These are phyloP conservation scores for Neoarius graeffei DNA, from an alignment of 2,113 vertebrate genomes.

Conservation along the genomic window DNA sequence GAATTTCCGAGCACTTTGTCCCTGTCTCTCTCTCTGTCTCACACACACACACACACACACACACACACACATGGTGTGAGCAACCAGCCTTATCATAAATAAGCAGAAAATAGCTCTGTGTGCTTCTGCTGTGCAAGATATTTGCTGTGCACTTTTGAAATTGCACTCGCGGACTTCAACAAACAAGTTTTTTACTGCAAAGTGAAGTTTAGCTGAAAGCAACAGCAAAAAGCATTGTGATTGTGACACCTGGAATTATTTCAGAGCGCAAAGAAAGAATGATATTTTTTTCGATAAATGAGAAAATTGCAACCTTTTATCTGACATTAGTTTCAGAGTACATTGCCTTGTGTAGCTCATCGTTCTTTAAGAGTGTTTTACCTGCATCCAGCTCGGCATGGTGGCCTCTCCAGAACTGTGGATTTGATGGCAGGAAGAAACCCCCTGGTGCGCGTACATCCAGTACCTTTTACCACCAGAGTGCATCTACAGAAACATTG, in stretches of 20 bases:
- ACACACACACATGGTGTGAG: slow-evolving; percentile 6
- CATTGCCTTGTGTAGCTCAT: not conserved
- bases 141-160: slow-evolving; percentile 36
- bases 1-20: not conserved
- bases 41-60: not conserved
- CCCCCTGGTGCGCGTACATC: slow-evolving; percentile 2
- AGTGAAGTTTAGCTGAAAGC: slow-evolving; percentile 33
- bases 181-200: slow-evolving; percentile 33
- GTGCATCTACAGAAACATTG: slow-evolving; percentile 33
- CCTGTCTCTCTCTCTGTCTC: not conserved
- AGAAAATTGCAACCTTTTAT: not conserved
- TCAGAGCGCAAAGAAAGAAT: slow-evolving; percentile 11
- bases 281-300: not conserved
- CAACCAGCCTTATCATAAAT: slow-evolving; percentile 52
- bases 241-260: not conserved
- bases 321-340: not conserved
- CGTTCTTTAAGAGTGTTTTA: slow-evolving; percentile 17
- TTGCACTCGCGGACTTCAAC: slow-evolving; percentile 37
- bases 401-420: slow-evolving; percentile 32
- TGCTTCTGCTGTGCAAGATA: slow-evolving; percentile 45
- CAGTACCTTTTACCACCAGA: slow-evolving; percentile 50
- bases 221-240: not conserved
- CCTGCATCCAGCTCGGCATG: slow-evolving; percentile 49
- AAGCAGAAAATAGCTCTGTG: slow-evolving; percentile 47
- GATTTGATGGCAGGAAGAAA: slow-evolving; percentile 47